phyloP scores from a whole-genome alignment of 1,140 invertebrate genomes.

The Hesperophylax magnus region DNA sequence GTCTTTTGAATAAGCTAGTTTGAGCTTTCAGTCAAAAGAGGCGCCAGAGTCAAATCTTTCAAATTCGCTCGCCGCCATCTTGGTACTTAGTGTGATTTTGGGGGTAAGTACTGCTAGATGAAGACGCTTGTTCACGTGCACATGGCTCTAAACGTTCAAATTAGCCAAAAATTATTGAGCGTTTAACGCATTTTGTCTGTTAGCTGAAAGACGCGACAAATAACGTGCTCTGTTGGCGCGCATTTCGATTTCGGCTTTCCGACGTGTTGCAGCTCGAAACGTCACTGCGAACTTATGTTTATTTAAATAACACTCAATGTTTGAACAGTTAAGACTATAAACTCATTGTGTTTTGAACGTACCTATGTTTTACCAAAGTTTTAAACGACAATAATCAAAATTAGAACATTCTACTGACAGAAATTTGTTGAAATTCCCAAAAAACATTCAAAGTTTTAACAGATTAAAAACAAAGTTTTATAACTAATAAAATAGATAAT shows the following conservation, averaged over 20 bases:
- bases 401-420: no score
- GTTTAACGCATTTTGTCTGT: constrained; percentile 42
- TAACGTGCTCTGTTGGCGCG: neutral
- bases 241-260: neutral
- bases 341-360: no score
- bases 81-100: neutral
- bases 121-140: constrained; percentile 26
- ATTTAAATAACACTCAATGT: no score
- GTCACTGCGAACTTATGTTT: neutral
- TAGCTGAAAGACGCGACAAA: neutral
- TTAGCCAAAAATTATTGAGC: constrained; percentile 46
- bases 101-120: neutral
- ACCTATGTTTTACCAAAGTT: no score
- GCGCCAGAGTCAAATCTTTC: neutral
- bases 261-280: neutral
- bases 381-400: no score
- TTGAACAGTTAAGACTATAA: no score
- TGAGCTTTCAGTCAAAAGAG: neutral
- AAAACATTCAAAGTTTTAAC: no score
- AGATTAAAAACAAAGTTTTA: no score
- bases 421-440: no score
- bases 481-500: no score
- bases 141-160: constrained; percentile 40
- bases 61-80: constrained; percentile 5
- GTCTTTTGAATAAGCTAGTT: neutral